These are phyloP conservation scores for Fringilla coelebs DNA, from an alignment of 2,797 vertebrate genomes.

Conservation along the genomic window DNA sequence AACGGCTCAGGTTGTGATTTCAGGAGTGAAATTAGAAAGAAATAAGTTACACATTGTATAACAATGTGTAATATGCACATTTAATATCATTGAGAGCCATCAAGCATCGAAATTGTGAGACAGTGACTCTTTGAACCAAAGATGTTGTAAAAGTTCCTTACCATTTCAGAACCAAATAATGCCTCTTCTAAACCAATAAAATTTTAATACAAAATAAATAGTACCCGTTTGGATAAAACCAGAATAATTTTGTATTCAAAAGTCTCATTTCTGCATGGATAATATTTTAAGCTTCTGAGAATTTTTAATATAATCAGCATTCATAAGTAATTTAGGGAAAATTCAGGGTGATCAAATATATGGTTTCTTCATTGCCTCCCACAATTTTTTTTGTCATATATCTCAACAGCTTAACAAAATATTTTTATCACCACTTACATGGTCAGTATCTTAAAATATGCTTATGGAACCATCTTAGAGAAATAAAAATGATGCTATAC, in stretches of 20 bases:
- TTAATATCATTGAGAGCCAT: not conserved
- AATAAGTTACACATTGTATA: not conserved
- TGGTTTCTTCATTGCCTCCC: not conserved
- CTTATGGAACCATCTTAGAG: not conserved
- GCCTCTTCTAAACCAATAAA: not conserved
- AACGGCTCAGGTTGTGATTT: not conserved
- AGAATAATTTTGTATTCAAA: not conserved
- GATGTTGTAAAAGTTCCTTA: not conserved
- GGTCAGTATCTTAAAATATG: not conserved
- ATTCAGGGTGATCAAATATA: not conserved
- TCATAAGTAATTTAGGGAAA: not conserved
- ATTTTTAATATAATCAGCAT: not conserved
- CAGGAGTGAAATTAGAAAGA: not conserved
- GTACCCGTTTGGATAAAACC: not conserved
- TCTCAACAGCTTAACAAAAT: not conserved
- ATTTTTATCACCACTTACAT: not conserved
- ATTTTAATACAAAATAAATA: not conserved
- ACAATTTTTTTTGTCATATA: not conserved
- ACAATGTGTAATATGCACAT: not conserved
- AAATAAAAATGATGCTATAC: fast-evolving
- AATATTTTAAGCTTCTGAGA: not conserved
- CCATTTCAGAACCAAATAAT: not conserved
- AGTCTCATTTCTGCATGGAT: not conserved
- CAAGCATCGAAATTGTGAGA: not conserved
- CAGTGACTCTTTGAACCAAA: not conserved